Conservation (phyloP, 2,113 vertebrate genomes). For the Rousettus leschenaultii region DNA sequence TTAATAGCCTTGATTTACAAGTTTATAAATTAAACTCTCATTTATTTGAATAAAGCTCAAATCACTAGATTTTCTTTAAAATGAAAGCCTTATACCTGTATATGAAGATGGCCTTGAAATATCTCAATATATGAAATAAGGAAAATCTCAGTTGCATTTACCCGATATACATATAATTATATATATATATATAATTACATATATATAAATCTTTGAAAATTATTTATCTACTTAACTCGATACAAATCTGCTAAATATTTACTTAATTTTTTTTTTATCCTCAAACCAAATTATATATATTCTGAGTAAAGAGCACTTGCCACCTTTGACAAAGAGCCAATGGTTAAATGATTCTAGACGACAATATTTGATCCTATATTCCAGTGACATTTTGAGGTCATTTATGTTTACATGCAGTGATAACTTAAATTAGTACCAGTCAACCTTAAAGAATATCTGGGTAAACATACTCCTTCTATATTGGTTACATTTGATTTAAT, state of each 20-base stretch:
- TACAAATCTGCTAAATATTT: neutral
- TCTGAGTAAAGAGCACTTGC: neutral
- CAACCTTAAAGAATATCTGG: neutral
- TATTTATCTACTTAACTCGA: neutral
- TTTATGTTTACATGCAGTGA: neutral
- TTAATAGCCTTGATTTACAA: neutral
- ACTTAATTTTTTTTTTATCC: slow-evolving; percentile 32
- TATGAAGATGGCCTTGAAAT: neutral
- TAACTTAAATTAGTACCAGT: neutral
- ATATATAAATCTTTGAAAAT: neutral
- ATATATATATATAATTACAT: neutral
- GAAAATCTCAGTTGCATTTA: neutral
- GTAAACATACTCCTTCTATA: neutral
- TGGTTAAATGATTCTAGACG: neutral
- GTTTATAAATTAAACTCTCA: slow-evolving; percentile 8
- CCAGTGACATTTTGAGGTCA: neutral
- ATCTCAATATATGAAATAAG: neutral
- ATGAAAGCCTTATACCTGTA: neutral
- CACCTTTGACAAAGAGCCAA: neutral
- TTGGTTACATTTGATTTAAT: neutral
- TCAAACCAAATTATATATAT: neutral
- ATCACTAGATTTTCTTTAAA: neutral
- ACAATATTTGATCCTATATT: neutral
- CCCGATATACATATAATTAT: neutral
- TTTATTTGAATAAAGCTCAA: slow-evolving; percentile 14